phyloP scores from a whole-genome alignment of 2,113 vertebrate genomes.

The Microcebus murinus region DNA sequence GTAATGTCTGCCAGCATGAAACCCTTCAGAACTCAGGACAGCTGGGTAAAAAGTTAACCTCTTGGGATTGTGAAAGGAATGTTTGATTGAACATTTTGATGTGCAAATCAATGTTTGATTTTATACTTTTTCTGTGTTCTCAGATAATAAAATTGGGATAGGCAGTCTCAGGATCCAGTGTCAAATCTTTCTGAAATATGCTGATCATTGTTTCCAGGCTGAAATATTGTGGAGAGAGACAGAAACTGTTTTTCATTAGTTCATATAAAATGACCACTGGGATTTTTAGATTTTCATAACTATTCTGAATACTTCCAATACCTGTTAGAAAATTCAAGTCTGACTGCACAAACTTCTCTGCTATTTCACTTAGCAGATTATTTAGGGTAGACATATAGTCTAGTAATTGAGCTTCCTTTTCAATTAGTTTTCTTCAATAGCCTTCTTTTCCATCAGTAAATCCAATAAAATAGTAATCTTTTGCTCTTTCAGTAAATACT shows the following conservation, averaged over 20 bases:
- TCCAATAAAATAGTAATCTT: neutral
- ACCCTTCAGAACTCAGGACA: constrained; percentile 34
- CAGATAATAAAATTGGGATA: constrained; percentile 28
- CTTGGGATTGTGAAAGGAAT: neutral
- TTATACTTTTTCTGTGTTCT: constrained; percentile 13
- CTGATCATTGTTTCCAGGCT: neutral
- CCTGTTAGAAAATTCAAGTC: neutral
- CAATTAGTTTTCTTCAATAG: neutral
- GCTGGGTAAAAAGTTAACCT: constrained; percentile 33
- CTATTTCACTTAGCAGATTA: neutral
- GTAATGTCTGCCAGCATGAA: neutral
- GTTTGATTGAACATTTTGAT: constrained; percentile 18
- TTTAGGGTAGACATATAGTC: neutral
- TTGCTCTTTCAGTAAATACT: neutral
- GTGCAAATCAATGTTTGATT: neutral
- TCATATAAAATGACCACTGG: neutral
- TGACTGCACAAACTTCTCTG: neutral
- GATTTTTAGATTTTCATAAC: neutral
- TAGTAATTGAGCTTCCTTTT: neutral
- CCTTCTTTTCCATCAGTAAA: neutral
- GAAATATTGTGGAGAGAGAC: neutral
- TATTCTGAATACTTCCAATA: neutral
- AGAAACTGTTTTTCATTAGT: neutral
- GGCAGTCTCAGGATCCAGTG: constrained; percentile 25
- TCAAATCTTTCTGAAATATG: constrained; percentile 8